A percentile compares a stretch with the other conserved stretches of the same genome.
phyloP scores from a whole-genome alignment of 2,797 vertebrate genomes.

The Bryconaethiops microstoma region DNA sequence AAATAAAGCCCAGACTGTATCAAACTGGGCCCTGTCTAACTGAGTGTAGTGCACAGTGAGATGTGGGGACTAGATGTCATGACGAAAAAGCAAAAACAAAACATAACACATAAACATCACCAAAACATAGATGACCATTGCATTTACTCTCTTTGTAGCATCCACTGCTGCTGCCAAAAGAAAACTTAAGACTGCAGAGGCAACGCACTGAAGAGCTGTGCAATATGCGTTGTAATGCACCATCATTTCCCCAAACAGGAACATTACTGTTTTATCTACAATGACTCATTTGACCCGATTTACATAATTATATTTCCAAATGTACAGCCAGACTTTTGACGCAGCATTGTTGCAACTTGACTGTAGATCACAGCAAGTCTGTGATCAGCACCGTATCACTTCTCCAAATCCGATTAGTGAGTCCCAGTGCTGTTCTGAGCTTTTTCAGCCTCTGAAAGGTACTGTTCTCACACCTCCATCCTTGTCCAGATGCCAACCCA shows the following conservation, averaged over 20 bases:
- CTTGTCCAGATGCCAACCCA: conserved; percentile 49
- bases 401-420: conserved; percentile 24
- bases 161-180: background rate
- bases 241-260: background rate
- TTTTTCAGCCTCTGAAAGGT: conserved; percentile 35
- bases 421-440: conserved; percentile 23
- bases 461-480: conserved; percentile 38
- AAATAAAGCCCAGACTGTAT: background rate
- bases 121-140: conserved; percentile 11
- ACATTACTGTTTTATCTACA: background rate
- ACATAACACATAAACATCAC: conserved; percentile 9
- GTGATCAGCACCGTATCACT: conserved; percentile 26
- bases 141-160: background rate
- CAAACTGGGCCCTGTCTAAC: background rate
- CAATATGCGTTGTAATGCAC: background rate
- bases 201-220: background rate
- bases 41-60: background rate
- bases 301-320: background rate
- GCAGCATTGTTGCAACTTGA: background rate
- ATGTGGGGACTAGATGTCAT: background rate
- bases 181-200: background rate
- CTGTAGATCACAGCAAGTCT: conserved; percentile 13
- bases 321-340: conserved; percentile 17
- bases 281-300: conserved; percentile 9
- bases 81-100: conserved; percentile 3